Conservation (phyloP, 2,888 invertebrate species). For the Drosophila kokeensis region DNA sequence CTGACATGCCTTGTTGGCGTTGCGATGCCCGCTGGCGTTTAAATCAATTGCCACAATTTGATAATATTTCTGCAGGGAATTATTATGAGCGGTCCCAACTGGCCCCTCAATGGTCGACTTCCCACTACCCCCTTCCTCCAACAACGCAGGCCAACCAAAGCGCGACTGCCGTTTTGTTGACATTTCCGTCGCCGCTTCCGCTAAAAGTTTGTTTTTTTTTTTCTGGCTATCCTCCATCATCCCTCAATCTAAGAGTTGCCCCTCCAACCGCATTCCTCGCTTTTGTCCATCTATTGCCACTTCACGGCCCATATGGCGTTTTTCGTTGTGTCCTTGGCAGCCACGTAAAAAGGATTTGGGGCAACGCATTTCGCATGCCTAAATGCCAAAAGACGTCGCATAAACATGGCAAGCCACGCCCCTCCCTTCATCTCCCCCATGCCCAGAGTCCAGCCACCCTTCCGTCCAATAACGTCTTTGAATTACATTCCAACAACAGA, state of each 20-base stretch:
- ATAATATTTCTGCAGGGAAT: conserved; percentile 83
- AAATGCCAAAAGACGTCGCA: conserved; percentile 80
- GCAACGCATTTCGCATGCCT: conserved; percentile 78
- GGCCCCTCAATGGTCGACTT: neutral
- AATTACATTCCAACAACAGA: conserved; percentile 56
- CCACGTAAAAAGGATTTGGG: conserved; percentile 77
- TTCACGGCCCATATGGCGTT: conserved; percentile 52
- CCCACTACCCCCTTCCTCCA: neutral
- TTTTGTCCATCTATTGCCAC: conserved; percentile 30
- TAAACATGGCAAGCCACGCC: conserved; percentile 73
- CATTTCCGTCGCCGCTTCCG: conserved; percentile 74
- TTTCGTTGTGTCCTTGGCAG: conserved; percentile 65
- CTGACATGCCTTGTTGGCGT: conserved; percentile 28
- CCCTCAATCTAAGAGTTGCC: conserved; percentile 25
- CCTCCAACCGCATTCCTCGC: neutral
- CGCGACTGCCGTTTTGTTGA: conserved; percentile 71
- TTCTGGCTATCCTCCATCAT: conserved; percentile 33
- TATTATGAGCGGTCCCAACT: conserved; percentile 66
- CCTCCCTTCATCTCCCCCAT: conserved; percentile 24
- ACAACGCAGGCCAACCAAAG: conserved; percentile 11
- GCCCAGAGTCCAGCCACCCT: neutral
- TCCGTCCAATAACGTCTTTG: conserved; percentile 64
- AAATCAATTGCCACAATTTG: conserved; percentile 82
- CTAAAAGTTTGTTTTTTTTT: conserved; percentile 66
- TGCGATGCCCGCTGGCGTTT: conserved; percentile 63